Evolutionary conservation across 2,113 vertebrate species (phyloP), one percentile per base, ranked within the genome.

Genomic region (Capreolus pygargus): DNA sequence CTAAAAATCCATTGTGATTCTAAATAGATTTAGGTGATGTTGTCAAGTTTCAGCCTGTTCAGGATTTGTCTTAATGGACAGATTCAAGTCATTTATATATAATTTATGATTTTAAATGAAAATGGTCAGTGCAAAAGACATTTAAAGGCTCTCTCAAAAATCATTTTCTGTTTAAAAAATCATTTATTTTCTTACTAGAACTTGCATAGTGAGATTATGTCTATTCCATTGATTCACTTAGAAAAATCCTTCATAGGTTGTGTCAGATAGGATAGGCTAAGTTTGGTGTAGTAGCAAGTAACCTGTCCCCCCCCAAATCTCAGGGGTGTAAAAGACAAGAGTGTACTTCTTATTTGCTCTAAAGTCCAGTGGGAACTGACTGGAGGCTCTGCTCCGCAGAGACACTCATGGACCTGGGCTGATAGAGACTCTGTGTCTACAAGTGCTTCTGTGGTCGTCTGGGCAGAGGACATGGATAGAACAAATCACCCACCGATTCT

Each of bases 71-170:
- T 95, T 96, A 92, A 87, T 86, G 85, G 96, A 55, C n/a, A 97
- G 96, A 90, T 96, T 90, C 95, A 87, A 94, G 95, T 96, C 50
- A 78, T 83, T 97, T 82, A 89, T 96, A 45, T 28, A 94, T 98
- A 86, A 91, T 96, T 95, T 97, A 95, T 93, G 43, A 91, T 83
- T 95, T 94, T 96, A 89, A 83, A 97, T 97, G 97, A 97, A 93
- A 96, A 91, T 88, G 45, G 23, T 10, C 64, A 28, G 76, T 88
- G 57, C 36, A 76, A 89, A 96, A 86, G 92, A 82, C 74, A 25
- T 43, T 95, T 97, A 43, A 79, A 74, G 28, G 78, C 16, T 91
- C 13, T 79, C 95, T 81, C 74, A 97, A 91, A 81, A 52, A 81
- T 81, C 9, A 81, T 52, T 81, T 50, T 81, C 47, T 81, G 27